phyloP scores from a whole-genome alignment of 2,888 invertebrate species.

The Patella caerulea region DNA sequence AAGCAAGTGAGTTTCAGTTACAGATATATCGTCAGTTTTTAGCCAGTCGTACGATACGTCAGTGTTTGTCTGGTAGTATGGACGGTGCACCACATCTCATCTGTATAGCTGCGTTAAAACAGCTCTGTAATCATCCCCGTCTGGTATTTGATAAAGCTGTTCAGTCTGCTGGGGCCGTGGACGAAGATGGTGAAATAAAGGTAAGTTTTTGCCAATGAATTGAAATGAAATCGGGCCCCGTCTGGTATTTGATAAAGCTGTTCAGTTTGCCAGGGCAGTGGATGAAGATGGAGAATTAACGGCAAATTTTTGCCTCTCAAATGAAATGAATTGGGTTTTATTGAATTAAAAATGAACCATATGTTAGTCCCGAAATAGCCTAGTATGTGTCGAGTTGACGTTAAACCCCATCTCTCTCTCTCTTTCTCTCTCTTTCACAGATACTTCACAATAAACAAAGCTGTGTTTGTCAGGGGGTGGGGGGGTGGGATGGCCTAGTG shows the following conservation, averaged over 20 bases:
- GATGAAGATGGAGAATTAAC: constrained; percentile 1
- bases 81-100: constrained; percentile 73
- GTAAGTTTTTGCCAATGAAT: no score
- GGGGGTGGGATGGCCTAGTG: no score
- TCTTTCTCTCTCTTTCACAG: no score
- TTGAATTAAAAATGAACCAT: no score
- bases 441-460: no score
- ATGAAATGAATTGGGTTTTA: no score
- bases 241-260: constrained; percentile 58
- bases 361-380: no score
- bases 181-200: background rate
- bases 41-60: constrained; percentile 68
- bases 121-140: constrained; percentile 79
- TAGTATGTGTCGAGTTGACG: no score
- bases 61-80: constrained; percentile 70
- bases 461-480: no score
- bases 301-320: no score
- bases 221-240: constrained; percentile 55
- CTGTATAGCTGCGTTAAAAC: constrained; percentile 76
- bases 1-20: constrained; percentile 74
- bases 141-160: constrained; percentile 58
- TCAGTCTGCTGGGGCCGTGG: constrained; percentile 10
- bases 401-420: no score
- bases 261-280: constrained; percentile 5
- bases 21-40: constrained; percentile 74